Percentiles rank a stretch among this genome's conserved stretches.
Conservation (phyloP, 2,113 vertebrate genomes). For the Litocranius walleri region DNA sequence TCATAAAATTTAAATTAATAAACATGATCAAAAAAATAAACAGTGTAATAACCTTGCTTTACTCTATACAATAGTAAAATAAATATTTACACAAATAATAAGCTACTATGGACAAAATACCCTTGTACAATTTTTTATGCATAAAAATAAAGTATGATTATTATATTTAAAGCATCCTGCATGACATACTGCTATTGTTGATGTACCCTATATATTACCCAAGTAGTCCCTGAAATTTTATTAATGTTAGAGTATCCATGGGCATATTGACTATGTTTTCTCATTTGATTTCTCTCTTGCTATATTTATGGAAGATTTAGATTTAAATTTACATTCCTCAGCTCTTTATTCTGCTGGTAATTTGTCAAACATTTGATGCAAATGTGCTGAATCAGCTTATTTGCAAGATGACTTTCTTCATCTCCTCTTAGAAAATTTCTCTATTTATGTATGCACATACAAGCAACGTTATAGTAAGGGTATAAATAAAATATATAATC, state of each 20-base stretch:
- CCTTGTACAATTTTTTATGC: background rate
- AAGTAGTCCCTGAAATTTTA: background rate
- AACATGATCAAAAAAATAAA: background rate
- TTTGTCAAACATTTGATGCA: background rate
- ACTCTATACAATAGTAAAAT: background rate
- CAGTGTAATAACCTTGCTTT: background rate
- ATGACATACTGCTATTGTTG: background rate
- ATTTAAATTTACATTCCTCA: background rate
- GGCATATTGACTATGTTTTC: background rate
- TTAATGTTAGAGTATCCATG: background rate
- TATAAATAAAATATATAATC: background rate
- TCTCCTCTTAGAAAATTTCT: background rate
- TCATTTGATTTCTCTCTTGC: background rate
- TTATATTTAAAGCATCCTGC: background rate
- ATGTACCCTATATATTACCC: background rate
- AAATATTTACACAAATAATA: background rate
- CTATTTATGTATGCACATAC: background rate
- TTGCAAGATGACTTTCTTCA: background rate
- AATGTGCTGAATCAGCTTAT: slow-evolving; percentile 1
- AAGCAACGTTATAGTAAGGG: background rate
- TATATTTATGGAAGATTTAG: background rate
- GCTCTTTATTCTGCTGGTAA: background rate
- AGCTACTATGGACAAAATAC: background rate
- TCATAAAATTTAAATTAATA: background rate
- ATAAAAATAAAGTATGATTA: background rate